Base-by-base conservation (phyloP, 2,888 invertebrate genomes). In the Nysson spinosus region DNA sequence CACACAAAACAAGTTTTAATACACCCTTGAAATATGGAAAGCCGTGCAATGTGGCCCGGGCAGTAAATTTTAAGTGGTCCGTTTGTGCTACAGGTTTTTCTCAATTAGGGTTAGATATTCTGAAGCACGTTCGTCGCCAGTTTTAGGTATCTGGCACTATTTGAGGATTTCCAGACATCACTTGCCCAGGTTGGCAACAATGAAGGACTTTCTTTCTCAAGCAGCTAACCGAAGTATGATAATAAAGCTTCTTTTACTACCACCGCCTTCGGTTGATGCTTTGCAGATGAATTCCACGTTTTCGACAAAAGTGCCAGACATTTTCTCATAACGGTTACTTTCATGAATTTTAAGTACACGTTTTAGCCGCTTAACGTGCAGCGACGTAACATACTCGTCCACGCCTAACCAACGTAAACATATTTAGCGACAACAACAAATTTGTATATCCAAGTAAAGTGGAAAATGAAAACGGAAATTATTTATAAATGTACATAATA, bases 161-260 rank as follows among this genome's bases (percentile, higher is more conserved):
- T 63, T 73, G 67, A 75, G 43, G 20, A 68, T 63, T 63, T 65
- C 73, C 70, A 75, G 75, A 73, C 73, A 44, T 66, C 61, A 65
- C 67, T 75, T 62, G 50, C 47, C 12, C 26, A 14, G 14, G 1
- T 39, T 32, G 42, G 11, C 56, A 43, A 68, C 75, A 75, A 74
- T 66, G 60, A 49, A 11, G 54, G 35, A 63, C 61, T 46, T 65
- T 62, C 70, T 57, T 65, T 37, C 26, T 26, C 22, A 35, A 50
- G 54, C 66, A 62, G 55, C 54, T 26, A 46, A 39, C 22, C 49
- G 51, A 57, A 51, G 22, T 42, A 40, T 35, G 58, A 50, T 37
- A 60, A 67, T 54, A 65, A 72, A 69, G n/a, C 26, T 28, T 17
- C 46, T 65, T 66, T 60, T 65, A 67, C 65, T 44, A 34, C 14